Percentiles rank a stretch among this genome's conserved stretches.
phyloP scores from a whole-genome alignment of 1,140 invertebrate species.

The Chymomyza costata region DNA sequence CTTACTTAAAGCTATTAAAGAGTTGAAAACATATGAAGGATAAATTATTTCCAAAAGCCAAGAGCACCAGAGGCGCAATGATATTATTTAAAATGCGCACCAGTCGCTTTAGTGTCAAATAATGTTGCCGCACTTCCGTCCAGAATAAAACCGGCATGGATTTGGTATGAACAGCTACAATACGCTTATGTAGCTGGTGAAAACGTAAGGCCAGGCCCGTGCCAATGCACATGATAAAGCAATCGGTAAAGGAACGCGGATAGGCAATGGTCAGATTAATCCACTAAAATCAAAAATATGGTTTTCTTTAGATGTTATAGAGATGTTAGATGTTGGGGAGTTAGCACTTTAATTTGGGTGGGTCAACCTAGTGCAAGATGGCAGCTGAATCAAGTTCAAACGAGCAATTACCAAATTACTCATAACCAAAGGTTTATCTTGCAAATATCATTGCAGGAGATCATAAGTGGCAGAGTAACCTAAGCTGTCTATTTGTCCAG shows the following conservation, averaged over 20 bases:
- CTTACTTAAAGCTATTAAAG: conserved; percentile 68
- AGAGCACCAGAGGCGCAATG: conserved; percentile 64
- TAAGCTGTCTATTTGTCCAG: too few relatives aligned
- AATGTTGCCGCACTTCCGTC: conserved; percentile 64
- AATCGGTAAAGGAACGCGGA: conserved; percentile 76
- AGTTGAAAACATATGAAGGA: conserved; percentile 73
- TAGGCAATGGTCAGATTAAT: conserved; percentile 68
- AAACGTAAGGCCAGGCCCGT: conserved; percentile 79
- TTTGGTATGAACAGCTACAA: conserved; percentile 77
- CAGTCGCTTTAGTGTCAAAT: conserved; percentile 81
- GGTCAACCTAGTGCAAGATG: too few relatives aligned
- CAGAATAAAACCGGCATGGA: conserved; percentile 80
- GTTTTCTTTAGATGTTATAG: too few relatives aligned
- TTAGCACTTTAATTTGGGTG: too few relatives aligned
- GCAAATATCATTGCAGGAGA: too few relatives aligned
- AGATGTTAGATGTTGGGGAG: too few relatives aligned
- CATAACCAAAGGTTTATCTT: too few relatives aligned
- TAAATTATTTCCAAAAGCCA: conserved; percentile 67
- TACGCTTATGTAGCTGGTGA: conserved; percentile 77
- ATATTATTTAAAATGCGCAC: conserved; percentile 80
- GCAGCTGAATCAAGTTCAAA: too few relatives aligned
- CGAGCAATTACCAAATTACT: too few relatives aligned
- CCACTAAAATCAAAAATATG: conserved; percentile 38
- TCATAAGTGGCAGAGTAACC: too few relatives aligned
- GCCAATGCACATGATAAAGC: conserved; percentile 80